These are phyloP conservation scores for Melieria crassipennis DNA, from an alignment of 2,888 invertebrate genomes.

Conservation along the genomic window DNA sequence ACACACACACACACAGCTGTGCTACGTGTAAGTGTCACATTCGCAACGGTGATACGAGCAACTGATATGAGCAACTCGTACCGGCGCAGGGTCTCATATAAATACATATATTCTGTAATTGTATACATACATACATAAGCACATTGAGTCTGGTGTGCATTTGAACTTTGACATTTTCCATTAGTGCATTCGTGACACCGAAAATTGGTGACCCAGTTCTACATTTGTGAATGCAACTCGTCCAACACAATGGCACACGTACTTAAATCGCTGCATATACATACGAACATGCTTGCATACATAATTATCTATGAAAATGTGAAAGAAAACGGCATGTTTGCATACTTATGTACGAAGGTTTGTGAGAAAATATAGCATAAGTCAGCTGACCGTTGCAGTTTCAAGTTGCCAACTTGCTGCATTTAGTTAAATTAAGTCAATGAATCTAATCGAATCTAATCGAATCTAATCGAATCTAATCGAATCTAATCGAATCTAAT, in stretches of 20 bases:
- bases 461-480: neutral
- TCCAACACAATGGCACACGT: neutral
- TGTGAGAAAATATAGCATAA: neutral
- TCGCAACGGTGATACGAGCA: too few species aligned
- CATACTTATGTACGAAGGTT: neutral
- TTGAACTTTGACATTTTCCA: neutral
- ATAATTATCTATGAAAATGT: slow-evolving; percentile 5
- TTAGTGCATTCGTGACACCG: neutral
- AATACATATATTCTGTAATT: too few species aligned
- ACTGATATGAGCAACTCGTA: too few species aligned
- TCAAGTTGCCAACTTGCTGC: too few species aligned
- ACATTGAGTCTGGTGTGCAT: too few species aligned
- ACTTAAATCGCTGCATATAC: neutral
- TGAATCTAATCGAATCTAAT: neutral
- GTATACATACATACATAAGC: too few species aligned
- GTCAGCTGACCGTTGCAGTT: too few species aligned
- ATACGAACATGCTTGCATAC: neutral
- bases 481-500: too few species aligned
- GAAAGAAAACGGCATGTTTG: neutral
- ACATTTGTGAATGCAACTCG: neutral
- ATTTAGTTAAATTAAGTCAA: too few species aligned
- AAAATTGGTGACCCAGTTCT: slow-evolving; percentile 9
- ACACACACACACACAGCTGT: too few species aligned
- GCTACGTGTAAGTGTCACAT: too few species aligned
- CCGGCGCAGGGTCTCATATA: too few species aligned